Evolutionary conservation across 1,140 invertebrate species (phyloP), one percentile per base, ranked within the genome.

Genomic region (Augochlora pura): DNA sequence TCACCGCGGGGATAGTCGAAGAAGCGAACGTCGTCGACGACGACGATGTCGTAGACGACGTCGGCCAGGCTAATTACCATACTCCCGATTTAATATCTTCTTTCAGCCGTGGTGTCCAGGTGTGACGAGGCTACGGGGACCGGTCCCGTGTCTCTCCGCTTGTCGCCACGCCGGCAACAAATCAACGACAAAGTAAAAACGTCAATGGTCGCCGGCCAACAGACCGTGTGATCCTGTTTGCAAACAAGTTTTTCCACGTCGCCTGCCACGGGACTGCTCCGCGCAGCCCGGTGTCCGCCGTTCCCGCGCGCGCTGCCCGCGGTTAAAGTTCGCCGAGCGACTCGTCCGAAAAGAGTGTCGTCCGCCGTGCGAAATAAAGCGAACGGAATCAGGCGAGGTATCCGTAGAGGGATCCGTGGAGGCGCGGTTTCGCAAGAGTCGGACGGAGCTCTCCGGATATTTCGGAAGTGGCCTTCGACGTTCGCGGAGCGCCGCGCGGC

Each of bases 401-500:
- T 8, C 42, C 12, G 7, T 12, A 12, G 12, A 42, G 12, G 4
- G 42, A 42, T 42, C 42, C 38, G 38, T 8, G 38, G 38, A 8
- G 42, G 9, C 42, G 9, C 42, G 42, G 21, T 57, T 57, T 57
- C 54, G 54, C 54, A 57, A 57, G 16, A 10, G 42, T n/a, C 21
- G 54, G 16, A 52, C 42, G 2, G 49, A 57, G 21, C 54, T 57
- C 54, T 57, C 54, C 71, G 66, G 69, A 69, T 81, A 81, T 81
- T 81, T 81, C 79, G 79, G 79, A 81, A 81, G 60, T 77, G 66
- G 27, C 79, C 79, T 77, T 81, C 32, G 46, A 18, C n/a, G 21
- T 0, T 3, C 32, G 64, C 23, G 23, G 39, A 60, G 42, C 42
- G 69, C 54, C 69, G 32, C 23, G n/a, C n/a, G n/a, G n/a, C 25